A percentile compares a stretch with the other conserved stretches of the same genome.
Conservation (phyloP, 2,113 vertebrate genomes). For the Carassius auratus region DNA sequence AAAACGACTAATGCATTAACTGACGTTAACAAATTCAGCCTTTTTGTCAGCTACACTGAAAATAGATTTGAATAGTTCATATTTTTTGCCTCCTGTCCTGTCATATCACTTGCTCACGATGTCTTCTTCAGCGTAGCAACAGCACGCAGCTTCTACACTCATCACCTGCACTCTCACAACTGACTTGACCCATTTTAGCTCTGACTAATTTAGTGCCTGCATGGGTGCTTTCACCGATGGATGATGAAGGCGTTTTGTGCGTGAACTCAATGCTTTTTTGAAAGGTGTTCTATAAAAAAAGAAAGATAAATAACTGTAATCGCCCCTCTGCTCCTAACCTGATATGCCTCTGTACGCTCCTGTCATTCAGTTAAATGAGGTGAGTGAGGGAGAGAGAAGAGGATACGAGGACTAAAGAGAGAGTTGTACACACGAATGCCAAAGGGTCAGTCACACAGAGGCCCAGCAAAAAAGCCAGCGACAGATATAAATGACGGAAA, state of each 20-base stretch:
- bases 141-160: slow-evolving; percentile 15
- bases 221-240: slow-evolving; percentile 55
- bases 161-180: neutral
- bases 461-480: slow-evolving; percentile 65
- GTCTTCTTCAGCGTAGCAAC: neutral
- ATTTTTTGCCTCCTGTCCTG: neutral
- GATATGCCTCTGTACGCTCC: slow-evolving; percentile 65
- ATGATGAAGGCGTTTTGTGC: slow-evolving; percentile 50
- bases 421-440: neutral
- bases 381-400: slow-evolving; percentile 58
- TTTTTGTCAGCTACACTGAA: neutral
- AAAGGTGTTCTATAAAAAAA: slow-evolving; percentile 51
- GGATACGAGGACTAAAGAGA: slow-evolving; percentile 44
- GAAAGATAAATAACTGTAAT: slow-evolving; percentile 64
- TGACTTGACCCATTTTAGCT: slow-evolving; percentile 15
- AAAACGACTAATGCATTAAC: neutral
- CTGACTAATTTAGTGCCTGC: slow-evolving; percentile 44
- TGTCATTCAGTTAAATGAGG: slow-evolving; percentile 74
- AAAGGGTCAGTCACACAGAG: slow-evolving; percentile 65
- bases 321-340: slow-evolving; percentile 63
- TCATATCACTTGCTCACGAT: neutral
- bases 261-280: slow-evolving; percentile 57
- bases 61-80: neutral
- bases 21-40: neutral
- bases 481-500: slow-evolving; percentile 39